These are phyloP conservation scores for Bettongia penicillata DNA, from an alignment of 2,113 vertebrate genomes.

Conservation along the genomic window DNA sequence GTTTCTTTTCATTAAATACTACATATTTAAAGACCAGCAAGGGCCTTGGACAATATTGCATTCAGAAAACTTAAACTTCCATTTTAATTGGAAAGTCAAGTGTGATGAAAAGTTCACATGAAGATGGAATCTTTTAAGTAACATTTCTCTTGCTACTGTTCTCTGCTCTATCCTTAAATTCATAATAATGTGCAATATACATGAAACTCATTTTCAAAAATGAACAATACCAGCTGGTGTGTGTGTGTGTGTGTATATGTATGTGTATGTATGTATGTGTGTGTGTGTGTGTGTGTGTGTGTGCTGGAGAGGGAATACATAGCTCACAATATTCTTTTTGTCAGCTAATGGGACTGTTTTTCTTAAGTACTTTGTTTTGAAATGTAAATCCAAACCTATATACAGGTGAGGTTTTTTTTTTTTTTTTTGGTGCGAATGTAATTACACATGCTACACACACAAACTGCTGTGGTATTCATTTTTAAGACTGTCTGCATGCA, in stretches of 20 bases:
- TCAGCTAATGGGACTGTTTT: constrained; percentile 19
- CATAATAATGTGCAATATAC: constrained; percentile 41
- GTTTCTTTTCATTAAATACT: constrained; percentile 39
- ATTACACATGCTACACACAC: constrained; percentile 45
- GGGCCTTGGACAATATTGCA: constrained; percentile 20
- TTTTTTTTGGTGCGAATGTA: constrained; percentile 28
- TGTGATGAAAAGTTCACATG: constrained; percentile 50
- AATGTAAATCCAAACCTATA: constrained; percentile 63
- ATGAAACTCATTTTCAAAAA: constrained; percentile 46
- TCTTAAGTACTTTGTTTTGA: constrained; percentile 41
- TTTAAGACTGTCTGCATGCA: constrained; percentile 45
- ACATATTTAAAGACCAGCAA: constrained; percentile 45
- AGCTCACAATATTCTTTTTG: constrained; percentile 25
- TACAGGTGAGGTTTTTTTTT: constrained; percentile 34
- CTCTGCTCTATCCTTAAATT: constrained; percentile 52
- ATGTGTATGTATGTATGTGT: not conserved
- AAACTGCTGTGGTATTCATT: constrained; percentile 43
- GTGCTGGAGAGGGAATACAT: not conserved
- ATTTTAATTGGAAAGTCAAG: constrained; percentile 42
- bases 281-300: not conserved
- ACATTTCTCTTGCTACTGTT: constrained; percentile 52
- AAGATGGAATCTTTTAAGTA: constrained; percentile 37
- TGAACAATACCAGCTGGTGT: constrained; percentile 23
- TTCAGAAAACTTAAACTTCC: constrained; percentile 48
- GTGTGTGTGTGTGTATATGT: not conserved